Evolutionary conservation across 1,140 invertebrate genomes (phyloP).

Genomic region (Lordiphosa clarofinis): DNA sequence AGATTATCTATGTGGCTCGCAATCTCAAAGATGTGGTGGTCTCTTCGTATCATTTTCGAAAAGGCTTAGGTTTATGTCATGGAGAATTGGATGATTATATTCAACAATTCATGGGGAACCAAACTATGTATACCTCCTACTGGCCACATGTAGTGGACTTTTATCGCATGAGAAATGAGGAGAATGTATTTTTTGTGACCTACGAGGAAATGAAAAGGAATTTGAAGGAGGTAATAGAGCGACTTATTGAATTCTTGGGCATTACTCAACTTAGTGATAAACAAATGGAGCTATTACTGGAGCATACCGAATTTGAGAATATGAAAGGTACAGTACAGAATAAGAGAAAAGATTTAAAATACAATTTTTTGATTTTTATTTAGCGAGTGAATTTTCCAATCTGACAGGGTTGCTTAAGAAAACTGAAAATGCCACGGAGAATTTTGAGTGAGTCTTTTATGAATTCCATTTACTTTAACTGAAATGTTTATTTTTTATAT

Average conservation of each 20-base stretch:
- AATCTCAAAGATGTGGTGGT: slow-evolving; percentile 41
- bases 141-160: slow-evolving; percentile 31
- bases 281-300: slow-evolving; percentile 18
- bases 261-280: not conserved
- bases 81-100: slow-evolving; percentile 13
- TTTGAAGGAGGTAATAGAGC: too few species aligned
- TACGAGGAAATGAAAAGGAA: too few species aligned
- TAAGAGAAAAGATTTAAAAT: not conserved
- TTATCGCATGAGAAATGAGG: too few species aligned
- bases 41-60: slow-evolving; percentile 15
- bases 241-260: slow-evolving; percentile 13
- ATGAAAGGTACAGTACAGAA: slow-evolving; percentile 22
- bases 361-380: not conserved
- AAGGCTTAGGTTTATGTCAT: not conserved
- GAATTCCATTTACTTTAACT: too few species aligned
- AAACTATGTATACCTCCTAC: slow-evolving; percentile 1
- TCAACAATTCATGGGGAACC: slow-evolving; percentile 6
- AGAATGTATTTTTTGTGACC: too few species aligned
- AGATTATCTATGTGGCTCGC: slow-evolving; percentile 29
- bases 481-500: not conserved
- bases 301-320: slow-evolving; percentile 24
- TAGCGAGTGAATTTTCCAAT: slow-evolving; percentile 9
- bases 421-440: not conserved
- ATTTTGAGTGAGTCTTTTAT: slow-evolving; percentile 18
- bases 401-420: slow-evolving; percentile 2